Base-by-base conservation (phyloP, 2,888 invertebrate genomes). In the Lasioglossum morio region DNA sequence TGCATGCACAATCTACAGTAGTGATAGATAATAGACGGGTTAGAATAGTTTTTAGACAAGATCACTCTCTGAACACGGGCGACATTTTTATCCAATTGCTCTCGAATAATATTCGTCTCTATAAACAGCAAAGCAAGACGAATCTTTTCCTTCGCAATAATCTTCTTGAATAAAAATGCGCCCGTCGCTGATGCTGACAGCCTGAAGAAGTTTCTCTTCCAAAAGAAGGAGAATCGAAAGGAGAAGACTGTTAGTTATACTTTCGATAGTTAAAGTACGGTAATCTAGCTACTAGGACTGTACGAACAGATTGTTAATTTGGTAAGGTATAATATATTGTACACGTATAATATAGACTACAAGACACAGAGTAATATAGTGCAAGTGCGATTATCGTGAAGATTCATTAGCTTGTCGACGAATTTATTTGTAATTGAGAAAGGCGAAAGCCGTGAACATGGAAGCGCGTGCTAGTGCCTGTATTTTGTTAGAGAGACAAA, bases 401-500 rank as follows among this genome's bases (percentile, higher is more conserved):
- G 40, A 72, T 72, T 70, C 53, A 19, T 30, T 70, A 66, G 70
- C 37, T 77, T 48, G 70, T 75, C 14, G 37, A 70, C 43, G 27
- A 66, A 40, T 30, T 30, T 63, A n/a, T 40, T 43, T 19, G 30
- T 12, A 30, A 14, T 40, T 34, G 19, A 66, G 48, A 77, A 14
- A 79, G 77, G 73, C 80, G 23, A 79, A 88, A 83, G 81, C 85
- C 60, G 86, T 88, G 88, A 82, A 72, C 69, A 70, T 77, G 19
- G 16, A 90, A 90, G 90, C 88, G 83, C 72, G 85, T 82, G 89
- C 82, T 79, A 40, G 81, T 48, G 14, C 37, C 72, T 1, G 34
- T 37, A 77, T 19, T 48, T 43, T 43, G 40, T 66, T 40, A 76
- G 16, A 72, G 34, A 80, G 63, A 66, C 37, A 73, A 53, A 66